Percentiles rank a stretch among this genome's conserved stretches.
Conservation (phyloP, 2,888 invertebrate species). For the Eupithecia exiguata region DNA sequence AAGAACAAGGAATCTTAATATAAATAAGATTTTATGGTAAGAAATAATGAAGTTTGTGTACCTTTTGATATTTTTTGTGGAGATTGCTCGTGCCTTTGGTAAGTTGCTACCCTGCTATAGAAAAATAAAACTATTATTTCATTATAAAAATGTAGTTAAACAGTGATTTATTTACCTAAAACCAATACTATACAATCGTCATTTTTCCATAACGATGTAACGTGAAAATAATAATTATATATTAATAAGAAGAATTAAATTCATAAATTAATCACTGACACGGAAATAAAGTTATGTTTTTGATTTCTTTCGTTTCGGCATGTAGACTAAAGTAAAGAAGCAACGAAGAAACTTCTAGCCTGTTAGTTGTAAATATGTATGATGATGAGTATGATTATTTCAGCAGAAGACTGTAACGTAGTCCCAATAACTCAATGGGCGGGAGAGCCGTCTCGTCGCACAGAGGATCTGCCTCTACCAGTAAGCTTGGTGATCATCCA, state of each 20-base stretch:
- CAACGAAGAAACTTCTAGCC: too few species aligned
- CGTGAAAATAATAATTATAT: too few species aligned
- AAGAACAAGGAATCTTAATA: not conserved
- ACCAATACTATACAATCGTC: too few species aligned
- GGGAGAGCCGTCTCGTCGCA: constrained; percentile 47
- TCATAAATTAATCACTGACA: too few species aligned
- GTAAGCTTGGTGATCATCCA: constrained; percentile 81
- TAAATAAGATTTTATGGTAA: not conserved
- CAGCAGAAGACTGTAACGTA: constrained; percentile 53
- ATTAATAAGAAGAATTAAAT: too few species aligned
- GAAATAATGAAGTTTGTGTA: not conserved
- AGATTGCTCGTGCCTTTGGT: not conserved
- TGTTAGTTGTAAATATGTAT: too few species aligned
- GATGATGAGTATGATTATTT: not conserved
- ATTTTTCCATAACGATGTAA: too few species aligned
- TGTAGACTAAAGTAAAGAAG: too few species aligned
- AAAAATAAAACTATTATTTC: not conserved
- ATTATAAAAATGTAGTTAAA: too few species aligned
- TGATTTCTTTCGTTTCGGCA: too few species aligned
- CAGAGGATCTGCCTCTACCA: constrained; percentile 61
- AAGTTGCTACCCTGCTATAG: not conserved
- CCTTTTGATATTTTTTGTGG: not conserved
- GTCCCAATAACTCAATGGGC: constrained; percentile 61
- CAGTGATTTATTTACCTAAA: too few species aligned
- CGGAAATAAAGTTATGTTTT: too few species aligned